These are phyloP conservation scores for Phrynocephalus forsythii DNA, from an alignment of 2,797 vertebrate genomes.

Conservation along the genomic window DNA sequence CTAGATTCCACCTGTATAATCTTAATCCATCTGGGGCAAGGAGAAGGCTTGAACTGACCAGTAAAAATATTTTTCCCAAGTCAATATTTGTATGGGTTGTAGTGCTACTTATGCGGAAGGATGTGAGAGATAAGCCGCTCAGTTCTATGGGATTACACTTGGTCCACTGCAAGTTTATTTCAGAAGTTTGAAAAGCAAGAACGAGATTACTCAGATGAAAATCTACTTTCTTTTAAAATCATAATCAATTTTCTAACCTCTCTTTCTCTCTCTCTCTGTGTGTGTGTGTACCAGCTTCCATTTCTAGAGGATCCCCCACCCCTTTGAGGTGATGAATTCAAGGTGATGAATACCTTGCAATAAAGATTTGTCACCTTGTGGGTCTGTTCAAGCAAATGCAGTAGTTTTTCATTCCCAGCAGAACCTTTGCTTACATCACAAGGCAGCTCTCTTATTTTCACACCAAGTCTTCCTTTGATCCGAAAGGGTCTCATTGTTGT, in stretches of 20 bases:
- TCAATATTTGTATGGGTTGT: conserved; percentile 9
- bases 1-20: not conserved
- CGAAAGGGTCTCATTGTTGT: conserved; percentile 40
- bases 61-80: not conserved
- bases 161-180: not conserved
- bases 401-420: conserved; percentile 15
- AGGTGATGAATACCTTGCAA: conserved; percentile 29
- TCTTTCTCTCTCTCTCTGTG: not conserved
- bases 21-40: not conserved
- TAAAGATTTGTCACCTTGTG: conserved; percentile 24
- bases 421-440: conserved; percentile 30
- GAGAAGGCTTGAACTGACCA: not conserved
- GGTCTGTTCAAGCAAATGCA: conserved; percentile 29
- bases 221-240: conserved; percentile 4
- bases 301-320: not conserved
- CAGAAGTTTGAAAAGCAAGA: not conserved
- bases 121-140: not conserved
- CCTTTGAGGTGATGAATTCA: conserved; percentile 19
- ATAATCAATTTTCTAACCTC: not conserved
- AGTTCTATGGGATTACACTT: not conserved
- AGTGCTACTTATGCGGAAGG: not conserved
- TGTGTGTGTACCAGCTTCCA: conserved; percentile 10
- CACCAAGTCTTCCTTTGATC: conserved; percentile 27
- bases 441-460: conserved; percentile 38
- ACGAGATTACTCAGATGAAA: not conserved